phyloP scores from a whole-genome alignment of 2,113 vertebrate genomes.

The Cephalopholis sonnerati region DNA sequence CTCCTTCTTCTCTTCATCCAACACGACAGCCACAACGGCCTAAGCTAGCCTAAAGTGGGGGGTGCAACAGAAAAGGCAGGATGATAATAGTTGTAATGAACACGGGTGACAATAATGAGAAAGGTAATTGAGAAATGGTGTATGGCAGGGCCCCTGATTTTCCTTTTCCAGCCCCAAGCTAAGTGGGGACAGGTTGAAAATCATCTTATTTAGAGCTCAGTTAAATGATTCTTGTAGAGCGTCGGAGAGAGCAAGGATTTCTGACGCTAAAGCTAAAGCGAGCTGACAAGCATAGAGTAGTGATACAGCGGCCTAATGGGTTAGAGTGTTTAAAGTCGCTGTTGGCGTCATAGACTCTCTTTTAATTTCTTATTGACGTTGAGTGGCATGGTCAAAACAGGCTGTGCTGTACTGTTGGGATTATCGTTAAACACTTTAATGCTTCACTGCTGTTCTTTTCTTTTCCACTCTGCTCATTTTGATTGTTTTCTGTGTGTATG shows the following conservation, averaged over 20 bases:
- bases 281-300: slow-evolving; percentile 65
- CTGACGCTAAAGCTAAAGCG: slow-evolving; percentile 51
- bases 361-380: slow-evolving; percentile 51
- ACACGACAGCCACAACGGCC: slow-evolving; percentile 56
- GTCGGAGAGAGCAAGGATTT: slow-evolving; percentile 39
- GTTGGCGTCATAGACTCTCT: slow-evolving; percentile 8
- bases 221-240: slow-evolving; percentile 60
- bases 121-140: slow-evolving; percentile 78
- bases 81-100: slow-evolving; percentile 79
- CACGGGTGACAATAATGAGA: slow-evolving; percentile 77
- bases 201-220: slow-evolving; percentile 70
- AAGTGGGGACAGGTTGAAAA: slow-evolving; percentile 76
- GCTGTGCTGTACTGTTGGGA: slow-evolving; percentile 16
- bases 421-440: slow-evolving; percentile 40
- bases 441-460: slow-evolving; percentile 37
- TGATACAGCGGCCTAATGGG: slow-evolving; percentile 46
- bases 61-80: slow-evolving; percentile 63
- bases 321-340: slow-evolving; percentile 43
- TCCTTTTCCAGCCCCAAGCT: slow-evolving; percentile 66
- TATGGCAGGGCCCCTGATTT: slow-evolving; percentile 63
- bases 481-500: slow-evolving; percentile 18
- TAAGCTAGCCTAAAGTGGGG: slow-evolving; percentile 74
- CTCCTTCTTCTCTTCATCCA: slow-evolving; percentile 67
- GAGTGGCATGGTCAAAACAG: slow-evolving; percentile 54
- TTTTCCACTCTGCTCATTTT: slow-evolving; percentile 6